Conservation (phyloP, 1,140 invertebrate genomes). For the Danaus plexippus region DNA sequence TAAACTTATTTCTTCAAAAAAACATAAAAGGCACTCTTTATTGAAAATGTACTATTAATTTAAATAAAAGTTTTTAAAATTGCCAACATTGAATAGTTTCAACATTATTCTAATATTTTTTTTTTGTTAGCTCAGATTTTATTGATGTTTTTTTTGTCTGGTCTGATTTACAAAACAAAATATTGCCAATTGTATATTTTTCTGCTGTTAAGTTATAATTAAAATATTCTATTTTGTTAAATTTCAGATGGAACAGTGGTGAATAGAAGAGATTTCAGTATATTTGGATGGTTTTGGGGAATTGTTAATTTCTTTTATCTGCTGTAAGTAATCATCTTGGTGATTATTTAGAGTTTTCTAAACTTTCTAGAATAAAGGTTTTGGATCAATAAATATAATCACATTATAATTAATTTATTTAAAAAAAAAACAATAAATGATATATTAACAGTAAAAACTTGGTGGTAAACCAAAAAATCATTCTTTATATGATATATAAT, state of each 20-base stretch:
- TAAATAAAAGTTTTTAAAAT: too few relatives aligned
- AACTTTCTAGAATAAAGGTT: too few relatives aligned
- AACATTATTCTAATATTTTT: slow-evolving; percentile 1
- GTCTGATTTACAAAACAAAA: too few relatives aligned
- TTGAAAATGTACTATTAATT: too few relatives aligned
- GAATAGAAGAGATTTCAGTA: slow-evolving; percentile 36
- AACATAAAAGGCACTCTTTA: background rate
- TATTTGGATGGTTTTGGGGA: slow-evolving; percentile 54
- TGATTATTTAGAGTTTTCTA: background rate
- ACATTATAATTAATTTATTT: slow-evolving; percentile 3
- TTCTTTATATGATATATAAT: too few relatives aligned
- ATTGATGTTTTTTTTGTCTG: too few relatives aligned
- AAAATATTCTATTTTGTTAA: background rate
- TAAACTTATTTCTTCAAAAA: background rate
- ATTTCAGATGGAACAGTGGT: slow-evolving; percentile 55
- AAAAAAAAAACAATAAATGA: background rate
- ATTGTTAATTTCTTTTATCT: slow-evolving; percentile 50
- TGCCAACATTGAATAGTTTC: background rate
- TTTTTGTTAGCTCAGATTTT: too few relatives aligned
- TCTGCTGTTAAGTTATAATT: too few relatives aligned
- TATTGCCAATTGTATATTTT: slow-evolving; percentile 2
- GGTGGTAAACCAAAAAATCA: too few relatives aligned
- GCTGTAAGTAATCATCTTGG: slow-evolving; percentile 37
- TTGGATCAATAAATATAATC: background rate
- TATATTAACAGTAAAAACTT: too few relatives aligned